Conservation (phyloP, 1,140 invertebrate genomes). For the Brachionus rotundiformis region DNA sequence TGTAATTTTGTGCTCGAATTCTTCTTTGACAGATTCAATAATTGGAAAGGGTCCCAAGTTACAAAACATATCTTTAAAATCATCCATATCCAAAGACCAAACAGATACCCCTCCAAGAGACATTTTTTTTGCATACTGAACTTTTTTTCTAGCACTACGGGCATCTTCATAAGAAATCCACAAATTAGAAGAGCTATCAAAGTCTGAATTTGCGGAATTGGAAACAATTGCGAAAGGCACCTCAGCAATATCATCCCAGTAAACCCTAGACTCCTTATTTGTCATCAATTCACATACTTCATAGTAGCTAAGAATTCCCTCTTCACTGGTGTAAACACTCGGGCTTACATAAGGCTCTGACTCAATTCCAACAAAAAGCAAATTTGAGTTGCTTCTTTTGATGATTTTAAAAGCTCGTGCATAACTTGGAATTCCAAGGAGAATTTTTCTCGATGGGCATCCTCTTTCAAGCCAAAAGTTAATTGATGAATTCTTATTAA, state of each 20-base stretch:
- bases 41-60: conserved; percentile 45
- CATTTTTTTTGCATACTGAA: conserved; percentile 86
- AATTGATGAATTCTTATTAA: conserved; percentile 59
- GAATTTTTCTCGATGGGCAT: conserved; percentile 89
- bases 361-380: conserved; percentile 44
- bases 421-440: conserved; percentile 93
- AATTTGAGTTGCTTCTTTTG: conserved; percentile 34
- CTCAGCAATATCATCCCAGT: conserved; percentile 45
- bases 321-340: conserved; percentile 56
- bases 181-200: background rate
- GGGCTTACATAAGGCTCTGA: conserved; percentile 46
- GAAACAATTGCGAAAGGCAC: conserved; percentile 45
- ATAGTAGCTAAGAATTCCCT: conserved; percentile 58
- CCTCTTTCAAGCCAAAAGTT: conserved; percentile 80
- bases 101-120: conserved; percentile 91
- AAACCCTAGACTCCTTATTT: conserved; percentile 43
- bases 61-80: conserved; percentile 74
- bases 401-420: conserved; percentile 64
- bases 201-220: background rate
- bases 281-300: conserved; percentile 60
- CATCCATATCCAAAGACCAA: conserved; percentile 95
- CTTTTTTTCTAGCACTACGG: conserved; percentile 54
- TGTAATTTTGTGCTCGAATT: conserved; percentile 47
- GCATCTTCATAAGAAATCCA: conserved; percentile 52
- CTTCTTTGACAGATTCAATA: conserved; percentile 52